A percentile compares a stretch with the other conserved stretches of the same genome.
Evolutionary conservation across 2,888 invertebrate species (phyloP).

Genomic region (Stenodema calcarata): DNA sequence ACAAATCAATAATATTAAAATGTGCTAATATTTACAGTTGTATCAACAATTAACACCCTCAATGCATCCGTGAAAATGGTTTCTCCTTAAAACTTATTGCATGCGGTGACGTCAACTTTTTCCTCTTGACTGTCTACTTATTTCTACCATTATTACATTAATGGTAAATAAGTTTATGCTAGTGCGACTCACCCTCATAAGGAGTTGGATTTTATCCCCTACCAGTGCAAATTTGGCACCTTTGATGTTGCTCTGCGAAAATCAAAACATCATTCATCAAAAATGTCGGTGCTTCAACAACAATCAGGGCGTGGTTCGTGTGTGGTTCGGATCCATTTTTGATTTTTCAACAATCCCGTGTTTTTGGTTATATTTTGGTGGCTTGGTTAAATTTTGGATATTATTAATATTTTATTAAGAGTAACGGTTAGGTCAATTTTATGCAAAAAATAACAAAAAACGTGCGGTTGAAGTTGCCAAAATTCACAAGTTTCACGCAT

Average conservation of each 20-base stretch:
- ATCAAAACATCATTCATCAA: slow-evolving; percentile 7
- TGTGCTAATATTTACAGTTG: background rate
- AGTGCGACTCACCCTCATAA: slow-evolving; percentile 56
- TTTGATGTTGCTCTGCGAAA: slow-evolving; percentile 54
- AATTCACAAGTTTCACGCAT: too few relatives aligned
- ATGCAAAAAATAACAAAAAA: background rate
- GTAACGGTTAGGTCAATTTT: too few relatives aligned
- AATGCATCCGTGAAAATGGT: background rate
- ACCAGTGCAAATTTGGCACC: slow-evolving; percentile 57
- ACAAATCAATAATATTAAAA: too few relatives aligned
- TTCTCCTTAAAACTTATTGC: background rate
- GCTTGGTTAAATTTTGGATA: too few relatives aligned
- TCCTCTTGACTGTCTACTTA: background rate
- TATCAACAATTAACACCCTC: background rate
- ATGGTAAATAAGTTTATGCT: background rate
- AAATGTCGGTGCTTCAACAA: background rate
- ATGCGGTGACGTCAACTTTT: background rate
- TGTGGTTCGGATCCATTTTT: background rate
- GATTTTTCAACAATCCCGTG: background rate
- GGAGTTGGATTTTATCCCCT: slow-evolving; percentile 57
- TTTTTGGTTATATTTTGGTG: background rate
- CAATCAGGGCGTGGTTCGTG: background rate
- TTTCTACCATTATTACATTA: background rate
- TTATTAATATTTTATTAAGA: too few relatives aligned
- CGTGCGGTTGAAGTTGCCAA: background rate